Conservation (phyloP, 2,113 vertebrate genomes). For the Nycticebus coucang region DNA sequence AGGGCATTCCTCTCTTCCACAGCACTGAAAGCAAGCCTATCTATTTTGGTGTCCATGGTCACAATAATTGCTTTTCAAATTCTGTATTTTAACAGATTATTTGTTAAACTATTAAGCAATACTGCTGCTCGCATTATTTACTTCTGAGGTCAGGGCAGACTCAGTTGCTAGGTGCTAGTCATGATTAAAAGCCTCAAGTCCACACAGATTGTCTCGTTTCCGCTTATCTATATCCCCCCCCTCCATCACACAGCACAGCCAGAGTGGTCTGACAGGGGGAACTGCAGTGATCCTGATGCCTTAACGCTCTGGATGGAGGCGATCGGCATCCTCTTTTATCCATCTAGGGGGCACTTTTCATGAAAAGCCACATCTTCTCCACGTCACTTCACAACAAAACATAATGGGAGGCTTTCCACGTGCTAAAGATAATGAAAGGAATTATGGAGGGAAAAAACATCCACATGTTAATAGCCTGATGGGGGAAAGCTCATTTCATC, state of each 20-base stretch:
- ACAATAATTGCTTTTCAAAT: not conserved
- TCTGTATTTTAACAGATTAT: slow-evolving; percentile 27
- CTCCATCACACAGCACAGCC: not conserved
- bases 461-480: not conserved
- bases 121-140: not conserved
- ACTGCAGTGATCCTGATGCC: not conserved
- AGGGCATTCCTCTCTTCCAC: not conserved
- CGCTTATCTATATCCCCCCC: slow-evolving; percentile 53
- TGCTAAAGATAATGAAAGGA: slow-evolving; percentile 36
- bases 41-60: not conserved
- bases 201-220: not conserved
- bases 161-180: slow-evolving; percentile 46
- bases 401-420: slow-evolving; percentile 24
- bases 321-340: slow-evolving; percentile 49
- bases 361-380: slow-evolving; percentile 54
- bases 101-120: slow-evolving; percentile 8
- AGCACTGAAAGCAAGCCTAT: not conserved
- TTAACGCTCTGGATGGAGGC: not conserved
- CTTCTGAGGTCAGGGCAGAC: not conserved
- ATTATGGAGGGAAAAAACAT: not conserved
- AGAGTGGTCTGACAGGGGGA: not conserved
- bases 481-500: not conserved
- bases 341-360: slow-evolving; percentile 14
- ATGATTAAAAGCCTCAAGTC: slow-evolving; percentile 65
- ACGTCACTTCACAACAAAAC: not conserved